Evolutionary conservation across 2,888 invertebrate genomes (phyloP), one percentile per base, ranked within the genome.

Genomic region (Hoplodrina ambigua): DNA sequence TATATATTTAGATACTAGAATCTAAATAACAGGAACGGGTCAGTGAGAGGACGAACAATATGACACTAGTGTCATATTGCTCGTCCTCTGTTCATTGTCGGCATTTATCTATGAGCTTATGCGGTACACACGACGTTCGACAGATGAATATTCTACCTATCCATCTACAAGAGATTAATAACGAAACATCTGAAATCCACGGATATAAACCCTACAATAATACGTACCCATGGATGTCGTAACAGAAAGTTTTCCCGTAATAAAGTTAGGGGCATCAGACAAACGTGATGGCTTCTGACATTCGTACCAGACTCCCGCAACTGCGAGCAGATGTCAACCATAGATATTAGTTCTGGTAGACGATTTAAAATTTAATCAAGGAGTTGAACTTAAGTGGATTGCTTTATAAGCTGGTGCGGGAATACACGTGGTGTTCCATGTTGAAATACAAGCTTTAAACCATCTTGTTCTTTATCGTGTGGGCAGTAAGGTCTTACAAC

Each of bases 291-390:
- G 66, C 67, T 72, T 50, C 74, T 75, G 82, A 74, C 73, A 70
- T 77, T 81, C 53, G 69, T 65, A 46, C 37, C 67, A 65, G 65
- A 44, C 65, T 69, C 19, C 25, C 66, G 41, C 66, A 65, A 64
- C 78, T 72, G 65, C 70, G 82, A 86, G 85, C 92, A 92, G 93
- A 90, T 93, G 92, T 86, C 86, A 89, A 83, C 87, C 85, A 88
- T 88, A 87, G 88, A 89, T 91, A 90, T 91, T 90, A 91, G 87
- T 88, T 90, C 78, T 72, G 66, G 72, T 80, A 83, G 84, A 80
- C 82, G 81, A 85, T 89, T 91, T 88, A 86, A 91, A 91, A 89
- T 91, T 91, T 89, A 91, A 91, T 91, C 86, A 90, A 85, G 73
- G 76, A 73, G 73, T 62, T 71, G 61, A 81, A 81, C 81, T 82